A percentile compares a stretch with the other conserved stretches of the same genome.
phyloP scores from a whole-genome alignment of 2,888 invertebrate genomes.

The Altica lythri region DNA sequence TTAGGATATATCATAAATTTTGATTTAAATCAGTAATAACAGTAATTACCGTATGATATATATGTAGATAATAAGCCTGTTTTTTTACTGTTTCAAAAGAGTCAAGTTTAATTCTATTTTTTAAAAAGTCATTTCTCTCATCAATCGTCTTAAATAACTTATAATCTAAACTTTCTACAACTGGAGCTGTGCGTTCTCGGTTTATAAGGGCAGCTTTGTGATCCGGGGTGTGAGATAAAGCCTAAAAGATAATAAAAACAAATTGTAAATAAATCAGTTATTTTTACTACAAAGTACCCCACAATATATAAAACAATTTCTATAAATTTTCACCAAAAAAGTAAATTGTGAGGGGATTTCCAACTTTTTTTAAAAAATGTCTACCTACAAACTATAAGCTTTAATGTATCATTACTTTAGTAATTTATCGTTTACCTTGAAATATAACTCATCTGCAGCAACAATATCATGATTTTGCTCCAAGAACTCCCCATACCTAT shows the following conservation, averaged over 20 bases:
- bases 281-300: too few species aligned
- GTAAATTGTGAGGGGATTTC: too few species aligned
- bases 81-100: constrained; percentile 87
- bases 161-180: constrained; percentile 89
- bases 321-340: too few species aligned
- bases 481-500: constrained; percentile 90
- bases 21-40: too few species aligned
- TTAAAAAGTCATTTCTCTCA: constrained; percentile 79
- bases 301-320: too few species aligned
- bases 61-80: constrained; percentile 94
- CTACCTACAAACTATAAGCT: too few species aligned
- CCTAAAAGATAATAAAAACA: constrained; percentile 57
- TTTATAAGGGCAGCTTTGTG: constrained; percentile 81
- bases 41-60: constrained; percentile 83
- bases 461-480: constrained; percentile 86
- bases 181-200: constrained; percentile 80
- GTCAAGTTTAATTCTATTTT: constrained; percentile 76
- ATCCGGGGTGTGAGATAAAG: constrained; percentile 80
- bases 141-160: constrained; percentile 79
- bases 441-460: constrained; percentile 88
- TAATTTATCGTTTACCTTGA: constrained; percentile 61
- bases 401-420: background rate
- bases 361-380: too few species aligned
- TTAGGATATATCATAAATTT: too few species aligned
- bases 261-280: too few species aligned